Percentiles rank a stretch among this genome's conserved stretches.
Conservation (phyloP, 1,140 invertebrate species). For the Zaprionus kolodkinae region DNA sequence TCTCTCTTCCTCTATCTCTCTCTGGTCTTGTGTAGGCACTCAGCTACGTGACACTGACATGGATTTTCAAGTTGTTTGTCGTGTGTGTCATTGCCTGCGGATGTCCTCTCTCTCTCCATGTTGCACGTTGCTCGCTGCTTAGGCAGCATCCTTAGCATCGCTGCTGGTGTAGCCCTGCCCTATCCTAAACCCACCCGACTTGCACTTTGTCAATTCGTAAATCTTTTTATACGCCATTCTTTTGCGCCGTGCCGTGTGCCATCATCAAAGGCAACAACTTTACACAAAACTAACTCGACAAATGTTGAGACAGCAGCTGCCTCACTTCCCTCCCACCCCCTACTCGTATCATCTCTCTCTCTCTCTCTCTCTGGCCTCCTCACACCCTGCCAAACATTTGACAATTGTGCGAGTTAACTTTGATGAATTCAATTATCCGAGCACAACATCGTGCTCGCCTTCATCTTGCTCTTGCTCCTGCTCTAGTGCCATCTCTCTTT, state of each 20-base stretch:
- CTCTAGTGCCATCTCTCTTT: conserved; percentile 32
- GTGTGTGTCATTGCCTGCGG: conserved; percentile 57
- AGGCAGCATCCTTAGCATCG: conserved; percentile 49
- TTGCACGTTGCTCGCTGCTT: conserved; percentile 25
- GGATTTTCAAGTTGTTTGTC: conserved; percentile 78
- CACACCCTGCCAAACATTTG: conserved; percentile 36
- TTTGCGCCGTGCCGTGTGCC: conserved; percentile 35
- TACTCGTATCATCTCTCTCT: background rate
- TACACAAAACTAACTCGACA: conserved; percentile 63
- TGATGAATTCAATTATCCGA: conserved; percentile 81
- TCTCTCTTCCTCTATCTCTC: conserved; percentile 36
- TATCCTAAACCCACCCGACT: conserved; percentile 56
- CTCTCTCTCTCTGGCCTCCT: no score
- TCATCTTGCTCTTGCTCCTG: conserved; percentile 11
- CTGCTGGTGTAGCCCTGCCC: conserved; percentile 11
- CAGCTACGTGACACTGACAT: conserved; percentile 80
- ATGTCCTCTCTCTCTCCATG: conserved; percentile 52
- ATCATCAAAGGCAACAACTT: conserved; percentile 78
- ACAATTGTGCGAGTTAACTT: conserved; percentile 81
- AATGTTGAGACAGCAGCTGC: conserved; percentile 47
- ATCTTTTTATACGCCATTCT: conserved; percentile 75
- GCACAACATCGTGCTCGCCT: conserved; percentile 43
- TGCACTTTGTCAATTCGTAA: conserved; percentile 82
- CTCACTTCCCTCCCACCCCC: background rate
- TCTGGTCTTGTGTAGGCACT: conserved; percentile 62